Base-by-base conservation (phyloP, 2,113 vertebrate species). In the Aphelocoma coerulescens region DNA sequence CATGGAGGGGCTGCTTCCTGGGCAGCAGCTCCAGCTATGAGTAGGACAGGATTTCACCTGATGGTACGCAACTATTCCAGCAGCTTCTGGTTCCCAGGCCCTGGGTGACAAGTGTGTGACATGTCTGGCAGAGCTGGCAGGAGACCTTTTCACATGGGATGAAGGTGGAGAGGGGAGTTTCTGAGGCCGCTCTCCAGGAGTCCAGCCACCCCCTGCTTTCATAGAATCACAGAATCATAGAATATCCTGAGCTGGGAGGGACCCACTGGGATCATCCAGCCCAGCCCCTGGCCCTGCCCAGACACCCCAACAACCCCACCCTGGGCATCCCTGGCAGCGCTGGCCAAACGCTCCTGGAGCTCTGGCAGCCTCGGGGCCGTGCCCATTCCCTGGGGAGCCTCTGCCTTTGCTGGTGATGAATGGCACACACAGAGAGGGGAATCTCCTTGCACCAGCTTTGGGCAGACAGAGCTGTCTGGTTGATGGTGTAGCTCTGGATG, bases 261-360 rank as follows among this genome's bases (percentile, higher is more conserved):
- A 41, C 30, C 7, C 54, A 13, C 14, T 16, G 10, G n/a, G n/a
- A 48, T 11, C 24, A 54, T 1, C 10, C 13, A 15, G 3, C 0
- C 24, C 63, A 48, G 17, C 21, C 0, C 55, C 26, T 49, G 17
- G 0, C 30, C 30, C 35, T 69, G 41, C 21, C 0, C 24, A 41
- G 71, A 41, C 11, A 0, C 13, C 30, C 16, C 41, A 41, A 9
- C 27, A 55, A 6, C 1, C 17, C 48, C 55, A 62, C 1, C n/a
- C 41, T 35, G 41, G 2, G 3, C 35, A 43, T 37, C 30, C 30
- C 32, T 55, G 63, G 57, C 1, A 41, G n/a, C 0, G 1, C 1
- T 82, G 62, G 4, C 54, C 62, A 68, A 83, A 54, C 0, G 9
- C 26, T 76, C 12, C 63, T 55, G 57, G 48, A 69, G 63, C n/a